phyloP scores from a whole-genome alignment of 1,140 invertebrate species.

The Zaprionus camerounensis region DNA sequence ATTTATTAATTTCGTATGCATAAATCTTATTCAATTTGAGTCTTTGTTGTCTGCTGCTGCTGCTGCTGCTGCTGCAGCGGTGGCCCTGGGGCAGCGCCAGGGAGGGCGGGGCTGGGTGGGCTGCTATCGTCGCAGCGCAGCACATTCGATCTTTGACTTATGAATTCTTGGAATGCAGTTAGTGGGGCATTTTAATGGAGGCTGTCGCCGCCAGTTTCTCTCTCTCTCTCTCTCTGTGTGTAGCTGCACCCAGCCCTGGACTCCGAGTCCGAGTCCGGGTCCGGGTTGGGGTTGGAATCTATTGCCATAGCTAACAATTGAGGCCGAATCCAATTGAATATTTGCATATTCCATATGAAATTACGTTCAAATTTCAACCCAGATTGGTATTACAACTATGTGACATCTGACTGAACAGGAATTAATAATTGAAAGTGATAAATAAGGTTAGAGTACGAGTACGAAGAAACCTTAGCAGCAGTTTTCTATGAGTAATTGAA shows the following conservation, averaged over 20 bases:
- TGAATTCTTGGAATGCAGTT: slow-evolving; percentile 82
- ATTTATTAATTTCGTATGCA: slow-evolving; percentile 82
- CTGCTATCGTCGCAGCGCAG: slow-evolving; percentile 65
- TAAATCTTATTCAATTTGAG: slow-evolving; percentile 82
- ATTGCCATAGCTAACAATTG: slow-evolving; percentile 43
- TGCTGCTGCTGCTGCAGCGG: slow-evolving; percentile 70
- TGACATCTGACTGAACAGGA: not conserved
- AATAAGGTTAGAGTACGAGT: not conserved
- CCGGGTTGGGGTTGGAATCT: not conserved
- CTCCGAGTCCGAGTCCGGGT: slow-evolving; percentile 12
- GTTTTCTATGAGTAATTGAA: not conserved
- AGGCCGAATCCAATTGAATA: slow-evolving; percentile 62
- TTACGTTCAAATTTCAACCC: not conserved
- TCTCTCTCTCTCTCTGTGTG: not conserved
- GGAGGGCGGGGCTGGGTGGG: not conserved
- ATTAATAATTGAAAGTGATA: not conserved
- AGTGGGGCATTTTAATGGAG: slow-evolving; percentile 77
- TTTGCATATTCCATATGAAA: slow-evolving; percentile 16
- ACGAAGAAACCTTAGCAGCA: too few relatives aligned
- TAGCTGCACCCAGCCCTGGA: not conserved
- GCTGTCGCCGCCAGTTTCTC: slow-evolving; percentile 44
- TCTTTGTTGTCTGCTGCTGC: slow-evolving; percentile 76
- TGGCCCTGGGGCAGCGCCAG: slow-evolving; percentile 57
- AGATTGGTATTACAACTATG: not conserved
- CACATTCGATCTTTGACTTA: slow-evolving; percentile 82